These are phyloP conservation scores for Dallia pectoralis DNA, from an alignment of 2,797 vertebrate genomes.

Conservation along the genomic window DNA sequence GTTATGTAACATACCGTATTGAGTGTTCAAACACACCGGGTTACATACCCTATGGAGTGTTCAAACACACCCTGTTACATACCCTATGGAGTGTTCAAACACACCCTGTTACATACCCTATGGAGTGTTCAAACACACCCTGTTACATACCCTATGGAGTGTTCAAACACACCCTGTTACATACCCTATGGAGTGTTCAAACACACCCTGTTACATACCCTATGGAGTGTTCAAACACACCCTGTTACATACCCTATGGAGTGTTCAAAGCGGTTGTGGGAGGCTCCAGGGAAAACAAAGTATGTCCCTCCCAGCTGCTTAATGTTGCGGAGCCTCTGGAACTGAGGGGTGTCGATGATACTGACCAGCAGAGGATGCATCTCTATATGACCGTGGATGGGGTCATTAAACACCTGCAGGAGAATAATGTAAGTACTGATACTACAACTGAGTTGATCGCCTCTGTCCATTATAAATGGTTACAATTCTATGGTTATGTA, in stretches of 20 bases:
- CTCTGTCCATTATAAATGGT: background rate
- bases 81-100: no score
- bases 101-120: no score
- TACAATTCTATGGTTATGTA: background rate
- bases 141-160: no score
- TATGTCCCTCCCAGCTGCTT: conserved; percentile 77
- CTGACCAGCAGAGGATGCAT: conserved; percentile 87
- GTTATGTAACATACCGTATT: no score
- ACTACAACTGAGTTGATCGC: background rate
- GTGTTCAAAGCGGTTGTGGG: conserved; percentile 81
- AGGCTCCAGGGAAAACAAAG: conserved; percentile 75
- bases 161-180: no score
- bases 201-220: conserved; percentile 60
- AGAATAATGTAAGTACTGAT: background rate
- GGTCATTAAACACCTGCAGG: conserved; percentile 92
- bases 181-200: background rate
- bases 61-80: no score
- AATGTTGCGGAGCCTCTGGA: conserved; percentile 75
- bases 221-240: background rate
- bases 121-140: no score
- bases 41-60: no score
- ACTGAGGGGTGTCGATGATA: conserved; percentile 91
- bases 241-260: conserved; percentile 59
- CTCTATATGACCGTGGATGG: conserved; percentile 91
- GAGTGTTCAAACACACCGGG: no score